A percentile compares a stretch with the other conserved stretches of the same genome.
Evolutionary conservation across 2,797 vertebrate genomes (phyloP).

Genomic region (Adrianichthys oophorus): DNA sequence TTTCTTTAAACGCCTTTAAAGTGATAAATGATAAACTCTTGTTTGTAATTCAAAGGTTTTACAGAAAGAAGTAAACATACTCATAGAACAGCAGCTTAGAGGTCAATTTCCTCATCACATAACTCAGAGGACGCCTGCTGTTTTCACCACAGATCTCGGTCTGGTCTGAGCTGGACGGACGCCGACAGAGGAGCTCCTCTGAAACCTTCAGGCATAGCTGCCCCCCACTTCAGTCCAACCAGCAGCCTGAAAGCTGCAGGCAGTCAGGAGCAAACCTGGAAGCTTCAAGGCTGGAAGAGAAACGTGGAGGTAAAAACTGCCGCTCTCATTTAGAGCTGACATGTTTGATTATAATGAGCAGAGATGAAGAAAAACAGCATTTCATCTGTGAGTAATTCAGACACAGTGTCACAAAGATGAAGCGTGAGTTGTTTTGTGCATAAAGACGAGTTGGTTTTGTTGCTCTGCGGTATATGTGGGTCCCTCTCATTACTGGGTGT

Average conservation of each 20-base stretch:
- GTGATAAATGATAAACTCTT: too few species aligned
- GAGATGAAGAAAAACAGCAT: slow-evolving; percentile 8
- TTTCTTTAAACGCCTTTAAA: too few species aligned
- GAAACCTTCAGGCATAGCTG: background rate
- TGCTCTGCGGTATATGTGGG: background rate
- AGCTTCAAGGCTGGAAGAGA: background rate
- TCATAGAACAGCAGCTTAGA: too few species aligned
- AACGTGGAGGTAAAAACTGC: slow-evolving; percentile 3
- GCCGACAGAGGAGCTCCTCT: slow-evolving; percentile 1
- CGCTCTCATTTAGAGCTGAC: slow-evolving; percentile 7
- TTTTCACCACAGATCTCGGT: background rate
- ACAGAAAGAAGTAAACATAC: too few species aligned
- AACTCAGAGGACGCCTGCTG: background rate
- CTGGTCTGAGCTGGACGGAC: slow-evolving; percentile 2
- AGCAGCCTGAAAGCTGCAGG: slow-evolving; percentile 1
- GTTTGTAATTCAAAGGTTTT: too few species aligned
- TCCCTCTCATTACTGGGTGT: slow-evolving; percentile 6
- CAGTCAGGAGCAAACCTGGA: slow-evolving; percentile 15
- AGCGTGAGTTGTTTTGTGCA: slow-evolving; percentile 8
- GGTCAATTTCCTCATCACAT: too few species aligned
- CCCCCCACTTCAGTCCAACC: slow-evolving; percentile 12
- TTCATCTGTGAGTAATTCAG: slow-evolving; percentile 6
- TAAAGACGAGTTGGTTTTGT: background rate
- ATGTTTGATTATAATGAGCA: slow-evolving; percentile 20
- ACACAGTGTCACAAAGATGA: slow-evolving; percentile 6